phyloP scores from a whole-genome alignment of 2,888 invertebrate genomes.

The Rhabditophanes sp. region DNA sequence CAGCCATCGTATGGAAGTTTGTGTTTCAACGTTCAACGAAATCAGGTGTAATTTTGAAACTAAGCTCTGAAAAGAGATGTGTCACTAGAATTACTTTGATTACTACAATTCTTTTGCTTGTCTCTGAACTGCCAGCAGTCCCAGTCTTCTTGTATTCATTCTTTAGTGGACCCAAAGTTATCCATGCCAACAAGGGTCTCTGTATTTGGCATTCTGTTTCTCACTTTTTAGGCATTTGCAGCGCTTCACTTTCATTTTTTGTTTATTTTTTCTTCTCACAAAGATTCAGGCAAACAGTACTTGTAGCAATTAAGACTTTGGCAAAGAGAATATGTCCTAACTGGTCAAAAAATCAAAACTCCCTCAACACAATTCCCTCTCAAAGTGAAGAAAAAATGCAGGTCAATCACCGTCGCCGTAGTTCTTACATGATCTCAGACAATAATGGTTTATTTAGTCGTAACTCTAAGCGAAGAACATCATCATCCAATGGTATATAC shows the following conservation, averaged over 20 bases:
- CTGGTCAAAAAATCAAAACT: too few relatives aligned
- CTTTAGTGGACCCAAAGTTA: constrained; percentile 17
- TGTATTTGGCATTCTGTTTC: constrained; percentile 21
- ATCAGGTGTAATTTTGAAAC: constrained; percentile 5
- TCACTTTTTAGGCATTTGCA: constrained; percentile 35
- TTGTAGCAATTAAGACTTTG: too few relatives aligned
- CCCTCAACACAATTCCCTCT: too few relatives aligned
- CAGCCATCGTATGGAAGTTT: constrained; percentile 26
- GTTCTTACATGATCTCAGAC: too few relatives aligned
- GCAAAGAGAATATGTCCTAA: too few relatives aligned
- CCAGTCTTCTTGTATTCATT: constrained; percentile 29
- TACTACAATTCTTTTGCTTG: constrained; percentile 28
- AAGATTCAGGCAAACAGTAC: constrained; percentile 31
- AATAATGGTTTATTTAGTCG: too few relatives aligned
- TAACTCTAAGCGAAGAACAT: too few relatives aligned
- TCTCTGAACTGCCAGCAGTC: constrained; percentile 29
- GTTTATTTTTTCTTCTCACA: constrained; percentile 32
- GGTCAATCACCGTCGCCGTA: too few relatives aligned
- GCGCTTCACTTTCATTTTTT: constrained; percentile 37
- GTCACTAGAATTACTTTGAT: constrained; percentile 40
- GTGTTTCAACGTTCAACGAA: constrained; percentile 8
- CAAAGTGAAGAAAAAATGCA: too few relatives aligned
- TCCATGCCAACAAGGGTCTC: constrained; percentile 7
- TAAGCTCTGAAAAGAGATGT: constrained; percentile 30
- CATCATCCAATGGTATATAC: too few relatives aligned